Evolutionary conservation across 2,888 invertebrate genomes (phyloP).

Genomic region (Cheilosia variabilis): DNA sequence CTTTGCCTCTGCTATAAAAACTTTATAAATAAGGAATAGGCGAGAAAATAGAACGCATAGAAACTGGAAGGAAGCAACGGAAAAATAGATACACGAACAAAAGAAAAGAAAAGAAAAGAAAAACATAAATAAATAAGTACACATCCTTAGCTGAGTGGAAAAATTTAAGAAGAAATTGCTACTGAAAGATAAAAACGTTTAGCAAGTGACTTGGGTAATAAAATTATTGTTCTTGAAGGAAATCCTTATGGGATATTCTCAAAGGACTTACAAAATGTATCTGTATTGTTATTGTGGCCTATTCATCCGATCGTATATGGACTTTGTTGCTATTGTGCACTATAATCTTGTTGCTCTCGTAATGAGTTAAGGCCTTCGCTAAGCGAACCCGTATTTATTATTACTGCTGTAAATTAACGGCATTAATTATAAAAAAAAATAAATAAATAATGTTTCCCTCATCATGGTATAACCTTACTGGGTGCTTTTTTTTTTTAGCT

Average conservation of each 20-base stretch:
- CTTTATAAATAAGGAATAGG: conserved; percentile 68
- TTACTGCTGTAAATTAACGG: conserved; percentile 49
- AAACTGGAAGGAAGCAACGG: background rate
- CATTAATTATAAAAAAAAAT: conserved; percentile 67
- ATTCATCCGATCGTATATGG: conserved; percentile 5
- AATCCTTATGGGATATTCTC: conserved; percentile 64
- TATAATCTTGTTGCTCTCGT: conserved; percentile 30
- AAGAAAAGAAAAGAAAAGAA: conserved; percentile 30
- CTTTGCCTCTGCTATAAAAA: conserved; percentile 49
- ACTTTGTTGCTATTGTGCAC: background rate
- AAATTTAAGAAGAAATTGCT: conserved; percentile 65
- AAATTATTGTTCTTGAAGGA: conserved; percentile 65
- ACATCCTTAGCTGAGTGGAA: conserved; percentile 57
- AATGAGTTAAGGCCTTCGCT: conserved; percentile 52
- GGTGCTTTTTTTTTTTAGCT: conserved; percentile 6
- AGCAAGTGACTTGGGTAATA: conserved; percentile 69
- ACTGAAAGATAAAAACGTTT: conserved; percentile 71
- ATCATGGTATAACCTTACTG: conserved; percentile 16
- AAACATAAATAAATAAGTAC: conserved; percentile 59
- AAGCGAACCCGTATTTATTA: conserved; percentile 57
- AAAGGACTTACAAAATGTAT: conserved; percentile 58
- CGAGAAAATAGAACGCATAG: conserved; percentile 5
- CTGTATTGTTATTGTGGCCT: conserved; percentile 24
- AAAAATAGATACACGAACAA: conserved; percentile 14
- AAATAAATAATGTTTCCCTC: conserved; percentile 57